phyloP scores from a whole-genome alignment of 2,113 vertebrate genomes.

The Stictonetta naevosa region DNA sequence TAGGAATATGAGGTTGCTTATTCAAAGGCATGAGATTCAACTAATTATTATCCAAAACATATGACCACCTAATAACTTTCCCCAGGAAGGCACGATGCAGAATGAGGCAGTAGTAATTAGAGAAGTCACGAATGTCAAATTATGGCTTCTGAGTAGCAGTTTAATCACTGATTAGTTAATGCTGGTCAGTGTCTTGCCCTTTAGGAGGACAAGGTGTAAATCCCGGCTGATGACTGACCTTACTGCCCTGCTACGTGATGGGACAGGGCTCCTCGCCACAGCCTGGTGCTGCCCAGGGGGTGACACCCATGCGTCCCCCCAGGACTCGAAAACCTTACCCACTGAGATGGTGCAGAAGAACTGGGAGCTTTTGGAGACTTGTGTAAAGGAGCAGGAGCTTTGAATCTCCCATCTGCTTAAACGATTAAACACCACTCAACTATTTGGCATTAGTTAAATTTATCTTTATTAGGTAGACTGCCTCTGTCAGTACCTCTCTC shows the following conservation, averaged over 20 bases:
- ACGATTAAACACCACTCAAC: neutral
- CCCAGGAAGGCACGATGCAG: neutral
- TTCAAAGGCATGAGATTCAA: neutral
- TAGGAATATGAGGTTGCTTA: neutral
- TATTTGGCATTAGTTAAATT: neutral
- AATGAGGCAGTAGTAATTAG: neutral
- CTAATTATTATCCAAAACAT: neutral
- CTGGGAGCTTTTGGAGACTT: fast-evolving
- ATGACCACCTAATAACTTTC: slow-evolving; percentile 13
- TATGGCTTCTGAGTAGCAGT: neutral
- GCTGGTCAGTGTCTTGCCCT: neutral
- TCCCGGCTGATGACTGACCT: neutral
- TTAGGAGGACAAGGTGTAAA: neutral
- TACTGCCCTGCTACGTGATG: neutral
- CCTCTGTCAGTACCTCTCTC: neutral
- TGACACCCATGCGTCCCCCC: fast-evolving
- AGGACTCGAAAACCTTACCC: neutral
- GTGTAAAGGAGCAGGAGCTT: neutral
- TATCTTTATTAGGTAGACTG: neutral
- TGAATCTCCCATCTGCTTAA: neutral
- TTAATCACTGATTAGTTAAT: neutral
- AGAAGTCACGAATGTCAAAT: neutral
- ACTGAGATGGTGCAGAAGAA: neutral
- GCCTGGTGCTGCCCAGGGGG: neutral
- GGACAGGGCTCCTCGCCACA: neutral